A percentile compares a stretch with the other conserved stretches of the same genome.
Evolutionary conservation across 2,888 invertebrate genomes (phyloP).

Genomic region (Agrilus biguttatus): DNA sequence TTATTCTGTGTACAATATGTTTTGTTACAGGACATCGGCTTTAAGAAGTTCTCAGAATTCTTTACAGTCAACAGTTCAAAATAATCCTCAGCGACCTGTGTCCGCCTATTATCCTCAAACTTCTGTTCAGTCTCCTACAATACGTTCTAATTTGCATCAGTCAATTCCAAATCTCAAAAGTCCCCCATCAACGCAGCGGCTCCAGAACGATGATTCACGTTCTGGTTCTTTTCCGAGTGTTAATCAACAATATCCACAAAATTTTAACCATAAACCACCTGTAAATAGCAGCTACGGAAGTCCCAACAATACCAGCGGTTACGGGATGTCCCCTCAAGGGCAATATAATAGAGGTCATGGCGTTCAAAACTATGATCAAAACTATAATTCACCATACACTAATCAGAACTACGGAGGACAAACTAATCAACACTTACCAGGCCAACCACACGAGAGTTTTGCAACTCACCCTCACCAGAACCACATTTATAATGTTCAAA

Average conservation of each 20-base stretch:
- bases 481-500: slow-evolving; percentile 10
- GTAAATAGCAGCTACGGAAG: no score
- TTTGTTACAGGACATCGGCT: slow-evolving; percentile 31
- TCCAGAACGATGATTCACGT: slow-evolving; percentile 16
- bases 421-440: slow-evolving; percentile 7
- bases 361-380: slow-evolving; percentile 5
- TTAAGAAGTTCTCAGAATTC: slow-evolving; percentile 47
- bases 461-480: slow-evolving; percentile 5
- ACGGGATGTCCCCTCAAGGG: no score
- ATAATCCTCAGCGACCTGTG: slow-evolving; percentile 36
- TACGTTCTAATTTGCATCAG: slow-evolving; percentile 26
- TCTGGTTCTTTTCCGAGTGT: slow-evolving; percentile 22
- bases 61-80: slow-evolving; percentile 38
- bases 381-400: slow-evolving; percentile 1
- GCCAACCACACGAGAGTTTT: slow-evolving; percentile 6
- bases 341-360: no score
- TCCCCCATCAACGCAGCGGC: slow-evolving; percentile 21
- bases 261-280: slow-evolving; percentile 5
- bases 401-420: slow-evolving; percentile 6
- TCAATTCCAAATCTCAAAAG: slow-evolving; percentile 33
- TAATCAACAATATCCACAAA: slow-evolving; percentile 16
- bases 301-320: no score
- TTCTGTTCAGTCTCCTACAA: slow-evolving; percentile 3
- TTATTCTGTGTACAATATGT: neutral
- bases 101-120: slow-evolving; percentile 38